phyloP scores from a whole-genome alignment of 2,797 vertebrate genomes.

The Pseudochromis fuscus region DNA sequence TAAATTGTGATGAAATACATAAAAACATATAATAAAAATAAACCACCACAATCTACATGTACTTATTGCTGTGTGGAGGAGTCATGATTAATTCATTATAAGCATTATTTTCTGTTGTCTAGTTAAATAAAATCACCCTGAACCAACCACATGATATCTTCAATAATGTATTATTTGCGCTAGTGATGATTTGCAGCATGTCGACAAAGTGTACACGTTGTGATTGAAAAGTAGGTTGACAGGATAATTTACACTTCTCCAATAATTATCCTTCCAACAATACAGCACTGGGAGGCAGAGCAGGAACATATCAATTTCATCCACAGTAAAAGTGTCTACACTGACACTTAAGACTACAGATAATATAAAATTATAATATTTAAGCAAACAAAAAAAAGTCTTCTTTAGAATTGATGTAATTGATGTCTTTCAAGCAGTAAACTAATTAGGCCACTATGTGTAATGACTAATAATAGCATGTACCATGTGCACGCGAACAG shows the following conservation, averaged over 20 bases:
- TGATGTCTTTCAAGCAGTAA: slow-evolving; percentile 6
- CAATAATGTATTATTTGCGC: background rate
- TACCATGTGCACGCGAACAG: slow-evolving; percentile 1
- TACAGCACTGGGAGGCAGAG: background rate
- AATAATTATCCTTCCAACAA: background rate
- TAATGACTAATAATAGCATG: slow-evolving; percentile 33
- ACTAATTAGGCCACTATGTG: slow-evolving; percentile 16
- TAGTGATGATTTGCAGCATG: background rate
- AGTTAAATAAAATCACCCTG: no score
- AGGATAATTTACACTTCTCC: background rate
- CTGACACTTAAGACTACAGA: background rate
- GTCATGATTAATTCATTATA: no score
- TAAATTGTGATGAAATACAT: no score
- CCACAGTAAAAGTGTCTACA: background rate
- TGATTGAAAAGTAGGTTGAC: background rate
- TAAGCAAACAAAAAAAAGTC: slow-evolving; percentile 6
- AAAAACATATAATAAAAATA: no score
- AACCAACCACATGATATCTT: background rate
- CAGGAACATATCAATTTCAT: slow-evolving; percentile 1
- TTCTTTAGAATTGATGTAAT: slow-evolving; percentile 3
- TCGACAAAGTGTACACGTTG: background rate
- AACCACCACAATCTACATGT: no score
- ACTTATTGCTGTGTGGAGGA: no score
- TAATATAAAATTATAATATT: background rate
- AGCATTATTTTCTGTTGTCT: no score